Evolutionary conservation across 2,113 vertebrate species (phyloP).

Genomic region (Otolemur garnettii): DNA sequence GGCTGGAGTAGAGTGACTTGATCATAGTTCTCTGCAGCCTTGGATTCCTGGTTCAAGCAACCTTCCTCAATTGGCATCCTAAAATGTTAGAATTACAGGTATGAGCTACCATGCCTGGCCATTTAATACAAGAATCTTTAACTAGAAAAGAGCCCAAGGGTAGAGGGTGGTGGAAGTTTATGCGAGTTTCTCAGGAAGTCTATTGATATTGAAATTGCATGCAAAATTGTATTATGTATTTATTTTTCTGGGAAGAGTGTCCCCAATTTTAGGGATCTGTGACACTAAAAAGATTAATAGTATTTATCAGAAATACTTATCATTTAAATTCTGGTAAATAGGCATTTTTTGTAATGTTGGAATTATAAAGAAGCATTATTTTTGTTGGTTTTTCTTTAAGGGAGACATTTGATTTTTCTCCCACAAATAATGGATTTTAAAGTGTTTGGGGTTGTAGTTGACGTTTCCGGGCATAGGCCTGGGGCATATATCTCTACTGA

Average conservation of each 20-base stretch:
- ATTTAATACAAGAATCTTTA: not conserved
- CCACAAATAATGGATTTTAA: constrained; percentile 1
- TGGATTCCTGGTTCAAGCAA: too few species aligned
- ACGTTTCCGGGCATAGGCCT: constrained; percentile 10
- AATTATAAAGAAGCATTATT: not conserved
- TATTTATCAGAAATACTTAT: not conserved
- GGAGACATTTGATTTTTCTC: constrained; percentile 41
- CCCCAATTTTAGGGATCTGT: not conserved
- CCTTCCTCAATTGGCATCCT: too few species aligned
- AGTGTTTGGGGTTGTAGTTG: not conserved
- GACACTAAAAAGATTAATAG: not conserved
- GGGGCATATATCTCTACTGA: not conserved
- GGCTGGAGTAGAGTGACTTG: too few species aligned
- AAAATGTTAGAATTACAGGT: too few species aligned
- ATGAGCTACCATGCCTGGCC: too few species aligned
- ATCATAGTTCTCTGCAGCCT: too few species aligned
- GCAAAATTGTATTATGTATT: not conserved
- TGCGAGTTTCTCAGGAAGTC: not conserved
- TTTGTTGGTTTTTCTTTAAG: constrained; percentile 50
- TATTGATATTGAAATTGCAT: not conserved
- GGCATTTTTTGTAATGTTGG: not conserved
- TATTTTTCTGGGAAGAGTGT: constrained; percentile 17
- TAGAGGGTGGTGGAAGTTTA: too few species aligned
- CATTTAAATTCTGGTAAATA: constrained; percentile 29
- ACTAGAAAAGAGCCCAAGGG: not conserved